Conservation (phyloP, 2,888 invertebrate species). For the Choreutis nemorana region DNA sequence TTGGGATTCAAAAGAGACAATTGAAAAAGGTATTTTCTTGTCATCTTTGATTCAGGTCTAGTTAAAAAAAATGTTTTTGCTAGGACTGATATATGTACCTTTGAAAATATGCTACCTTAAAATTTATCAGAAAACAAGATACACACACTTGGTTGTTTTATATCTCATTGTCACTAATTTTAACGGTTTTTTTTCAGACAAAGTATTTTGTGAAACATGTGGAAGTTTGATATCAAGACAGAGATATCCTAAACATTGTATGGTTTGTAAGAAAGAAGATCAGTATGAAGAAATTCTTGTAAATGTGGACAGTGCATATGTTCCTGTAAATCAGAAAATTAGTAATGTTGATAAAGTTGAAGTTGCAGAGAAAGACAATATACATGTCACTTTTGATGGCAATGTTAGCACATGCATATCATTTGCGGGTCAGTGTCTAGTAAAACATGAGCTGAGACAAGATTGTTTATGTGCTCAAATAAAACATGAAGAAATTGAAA, state of each 20-base stretch:
- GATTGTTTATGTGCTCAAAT: conserved; percentile 36
- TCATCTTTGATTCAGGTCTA: too few relatives aligned
- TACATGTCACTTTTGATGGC: conserved; percentile 6
- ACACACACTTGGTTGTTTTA: too few relatives aligned
- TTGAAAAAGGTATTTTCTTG: too few relatives aligned
- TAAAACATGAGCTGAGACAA: too few relatives aligned
- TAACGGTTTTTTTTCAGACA: conserved; percentile 12
- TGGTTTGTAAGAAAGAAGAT: conserved; percentile 13
- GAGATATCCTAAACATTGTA: conserved; percentile 11
- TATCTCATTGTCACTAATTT: too few relatives aligned
- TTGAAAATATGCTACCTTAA: too few relatives aligned
- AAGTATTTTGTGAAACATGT: conserved; percentile 12
- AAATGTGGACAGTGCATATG: not conserved
- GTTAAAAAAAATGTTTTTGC: too few relatives aligned
- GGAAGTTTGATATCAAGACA: conserved; percentile 9
- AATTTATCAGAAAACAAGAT: too few relatives aligned
- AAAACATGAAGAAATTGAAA: conserved; percentile 1
- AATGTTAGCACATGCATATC: conserved; percentile 23
- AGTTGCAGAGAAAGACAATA: conserved; percentile 6
- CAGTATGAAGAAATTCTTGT: conserved; percentile 7
- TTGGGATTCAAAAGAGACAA: too few relatives aligned
- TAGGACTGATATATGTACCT: too few relatives aligned
- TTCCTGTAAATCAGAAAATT: not conserved
- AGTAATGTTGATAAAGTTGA: conserved; percentile 1
- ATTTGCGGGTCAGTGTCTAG: conserved; percentile 30